Evolutionary conservation across 1,140 invertebrate species (phyloP).

Genomic region (Camponotus pennsylvanicus): DNA sequence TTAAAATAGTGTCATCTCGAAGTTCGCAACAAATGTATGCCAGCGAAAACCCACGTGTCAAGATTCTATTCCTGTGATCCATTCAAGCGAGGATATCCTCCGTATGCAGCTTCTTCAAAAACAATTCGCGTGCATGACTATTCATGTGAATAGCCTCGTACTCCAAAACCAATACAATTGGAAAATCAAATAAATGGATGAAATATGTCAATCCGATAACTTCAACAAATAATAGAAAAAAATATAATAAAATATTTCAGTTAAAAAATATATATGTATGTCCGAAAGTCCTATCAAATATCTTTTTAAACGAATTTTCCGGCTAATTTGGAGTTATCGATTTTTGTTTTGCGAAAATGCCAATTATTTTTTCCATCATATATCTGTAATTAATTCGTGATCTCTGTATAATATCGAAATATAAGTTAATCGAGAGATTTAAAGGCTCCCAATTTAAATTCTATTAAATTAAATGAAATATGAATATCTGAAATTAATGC

Average conservation of each 20-base stretch:
- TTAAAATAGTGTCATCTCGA: slow-evolving; percentile 15
- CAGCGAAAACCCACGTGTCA: slow-evolving; percentile 38
- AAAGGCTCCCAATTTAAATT: too few species aligned
- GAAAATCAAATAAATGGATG: slow-evolving; percentile 6
- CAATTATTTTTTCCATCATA: too few species aligned
- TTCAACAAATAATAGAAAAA: neutral
- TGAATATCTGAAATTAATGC: too few species aligned
- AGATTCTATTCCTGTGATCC: slow-evolving; percentile 61
- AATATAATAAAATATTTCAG: neutral
- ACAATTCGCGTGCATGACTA: slow-evolving; percentile 53
- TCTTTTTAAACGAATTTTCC: too few species aligned
- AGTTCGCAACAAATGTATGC: slow-evolving; percentile 24
- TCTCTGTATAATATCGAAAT: too few species aligned
- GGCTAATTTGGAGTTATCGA: too few species aligned
- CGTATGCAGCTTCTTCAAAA: slow-evolving; percentile 45
- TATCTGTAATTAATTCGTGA: too few species aligned
- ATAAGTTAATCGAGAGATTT: too few species aligned
- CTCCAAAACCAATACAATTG: slow-evolving; percentile 16
- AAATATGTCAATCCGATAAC: neutral
- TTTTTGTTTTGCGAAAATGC: too few species aligned
- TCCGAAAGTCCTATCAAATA: too few species aligned
- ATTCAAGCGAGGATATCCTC: slow-evolving; percentile 55
- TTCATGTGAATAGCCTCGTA: slow-evolving; percentile 20
- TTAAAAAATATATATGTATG: neutral
- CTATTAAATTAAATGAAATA: too few species aligned